Base-by-base conservation (phyloP, 2,797 vertebrate genomes). In the Arremon aurantiirostris region DNA sequence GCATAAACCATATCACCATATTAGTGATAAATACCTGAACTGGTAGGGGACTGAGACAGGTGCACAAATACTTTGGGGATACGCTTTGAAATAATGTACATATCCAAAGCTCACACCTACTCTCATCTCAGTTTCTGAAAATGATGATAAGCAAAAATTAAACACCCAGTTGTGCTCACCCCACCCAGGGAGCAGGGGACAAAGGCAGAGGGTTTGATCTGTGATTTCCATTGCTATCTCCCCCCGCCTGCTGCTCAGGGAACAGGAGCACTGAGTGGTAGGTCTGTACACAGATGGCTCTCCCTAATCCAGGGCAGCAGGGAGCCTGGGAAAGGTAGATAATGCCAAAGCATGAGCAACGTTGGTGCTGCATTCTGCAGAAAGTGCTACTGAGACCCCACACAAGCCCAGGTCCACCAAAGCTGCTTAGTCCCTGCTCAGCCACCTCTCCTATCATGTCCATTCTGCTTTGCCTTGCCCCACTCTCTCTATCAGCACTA, bases 261-360 rank as follows among this genome's bases (percentile, higher is more conserved):
- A 73, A 37, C 23, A 81, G 79, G 81, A 85, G 41, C 86, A 81
- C 34, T 10, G 72, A 85, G 57, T 14, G 76, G 30, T 30, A 42
- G 53, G 18, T 20, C 65, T 50, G 24, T 2, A 65, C 56, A 65
- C 30, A 70, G 49, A 37, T 5, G 46, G 41, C 42, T 71, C 46
- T 68, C 47, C 66, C 7, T 79, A 94, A 96, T 49, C 82, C 77
- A 65, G 72, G 44, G 77, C 2, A 86, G 66, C 85, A 83, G 70
- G 80, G 57, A 68, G 76, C 42, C 90, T 91, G 46, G 65, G 2
- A 55, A 76, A 0, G 2, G 77, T 12, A 94, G 87, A 93, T 88
- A 89, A 93, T 61, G 79, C 24, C 82, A 41, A 93, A 50, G 5
- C 32, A 39, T 12, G 37, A 86, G 32, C 24, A 11, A 32, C 15